Base-by-base conservation (phyloP, 2,888 invertebrate species). In the Caenorhabditis angaria region DNA sequence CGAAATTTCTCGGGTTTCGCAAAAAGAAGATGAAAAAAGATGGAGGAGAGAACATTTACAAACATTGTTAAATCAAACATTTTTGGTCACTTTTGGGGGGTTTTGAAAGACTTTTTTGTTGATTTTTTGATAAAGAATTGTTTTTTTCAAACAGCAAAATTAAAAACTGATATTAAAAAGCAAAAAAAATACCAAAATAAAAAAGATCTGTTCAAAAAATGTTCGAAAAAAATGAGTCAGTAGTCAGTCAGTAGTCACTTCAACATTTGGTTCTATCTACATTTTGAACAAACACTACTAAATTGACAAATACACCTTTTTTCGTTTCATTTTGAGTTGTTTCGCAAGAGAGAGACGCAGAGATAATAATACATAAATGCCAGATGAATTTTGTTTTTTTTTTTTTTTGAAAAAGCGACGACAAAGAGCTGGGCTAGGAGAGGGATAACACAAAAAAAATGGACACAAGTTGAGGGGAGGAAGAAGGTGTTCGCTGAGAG, bases 11-110 rank as follows among this genome's bases (percentile, higher is more conserved):
- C n/a, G 22, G 18, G 10, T 41, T 59, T 12, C 10, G 10, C 28
- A 54, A 54, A 35, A 27, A 47, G 12, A 20, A 24, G 51, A 14
- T 29, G 29, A 25, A 14, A 41, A 41, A 14, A 41, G 41, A 41
- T n/a, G n/a, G n/a, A n/a, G n/a, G n/a, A 32, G 51, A 57, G 35
- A 50, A 47, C 29, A 41, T 18, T 41, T 41, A 41, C 41, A 41
- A 41, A 41, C 41, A 41, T 41, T 41, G 41, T 18, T 18, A 41
- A 41, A 41, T 41, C 41, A 41, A 41, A 41, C 14, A 41, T 12
- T 41, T 12, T 10, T 14, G 41, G 41, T 3, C n/a, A n/a, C n/a
- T n/a, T n/a, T n/a, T n/a, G n/a, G n/a, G n/a, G n/a, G n/a, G n/a
- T n/a, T n/a, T n/a, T n/a, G n/a, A n/a, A n/a, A n/a, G n/a, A n/a